Evolutionary conservation across 2,797 vertebrate genomes (phyloP), one percentile per base, ranked within the genome.

Genomic region (Aldrovandia affinis): DNA sequence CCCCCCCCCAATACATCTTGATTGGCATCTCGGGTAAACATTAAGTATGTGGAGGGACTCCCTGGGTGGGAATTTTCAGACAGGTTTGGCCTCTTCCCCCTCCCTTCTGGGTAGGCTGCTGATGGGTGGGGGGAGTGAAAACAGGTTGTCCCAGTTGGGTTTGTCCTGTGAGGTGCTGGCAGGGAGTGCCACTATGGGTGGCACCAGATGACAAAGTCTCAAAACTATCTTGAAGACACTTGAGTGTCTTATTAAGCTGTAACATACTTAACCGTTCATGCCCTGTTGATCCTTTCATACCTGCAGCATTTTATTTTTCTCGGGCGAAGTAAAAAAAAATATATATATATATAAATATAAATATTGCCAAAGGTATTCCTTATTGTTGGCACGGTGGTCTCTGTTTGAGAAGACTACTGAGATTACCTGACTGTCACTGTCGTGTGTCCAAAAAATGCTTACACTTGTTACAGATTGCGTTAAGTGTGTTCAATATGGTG

Each of bases 111-210:
- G 44, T 55, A 15, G 9, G 4, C n/a, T 15, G 4, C n/a, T 82
- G n/a, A 52, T 65, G 83, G 83, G 78, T 81, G 83, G 44, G n/a
- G 65, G 39, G 78, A n/a, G 7, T 3, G 54, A 15, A 33, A 78
- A 91, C 94, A 79, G 88, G 95, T 94, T 87, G 30, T 85, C 85
- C 94, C 80, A 57, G 93, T 94, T 42, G 0, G 36, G 42, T 81
- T 12, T 18, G 50, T 81, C 81, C 81, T 82, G 59, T 63, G 61
- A 87, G 93, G 89, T 59, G 85, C 91, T 84, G 78, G 61, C 83
- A 78, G 87, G 91, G 89, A 91, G 92, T 89, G 85, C 84, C 87
- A 86, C 1, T 0, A 82, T 85, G 70, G 85, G 87, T 78, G 84
- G 42, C 44, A 52, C 54, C 39, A 33, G 84, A 81, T 88, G 90